phyloP scores from a whole-genome alignment of 2,888 invertebrate genomes.

The Agonum fuliginosum region DNA sequence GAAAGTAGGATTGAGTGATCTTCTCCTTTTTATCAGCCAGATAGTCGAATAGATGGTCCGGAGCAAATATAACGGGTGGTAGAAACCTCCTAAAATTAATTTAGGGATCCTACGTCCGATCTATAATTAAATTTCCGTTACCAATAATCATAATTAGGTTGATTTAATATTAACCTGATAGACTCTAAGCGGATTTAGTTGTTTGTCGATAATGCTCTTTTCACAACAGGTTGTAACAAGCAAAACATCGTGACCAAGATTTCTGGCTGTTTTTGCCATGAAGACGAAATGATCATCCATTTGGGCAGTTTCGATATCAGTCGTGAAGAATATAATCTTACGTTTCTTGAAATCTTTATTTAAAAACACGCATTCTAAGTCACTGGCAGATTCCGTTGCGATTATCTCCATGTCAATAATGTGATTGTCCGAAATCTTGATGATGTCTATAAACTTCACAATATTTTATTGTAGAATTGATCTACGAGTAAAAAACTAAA shows the following conservation, averaged over 20 bases:
- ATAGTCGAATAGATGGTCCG: background rate
- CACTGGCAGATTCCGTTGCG: too few relatives aligned
- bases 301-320: background rate
- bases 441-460: too few relatives aligned
- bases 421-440: too few relatives aligned
- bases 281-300: background rate
- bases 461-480: too few relatives aligned
- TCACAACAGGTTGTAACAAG: background rate
- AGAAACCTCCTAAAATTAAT: background rate
- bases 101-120: conserved; percentile 3
- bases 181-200: background rate
- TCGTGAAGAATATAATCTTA: background rate
- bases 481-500: too few relatives aligned
- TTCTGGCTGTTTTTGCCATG: conserved; percentile 1
- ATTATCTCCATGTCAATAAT: too few relatives aligned
- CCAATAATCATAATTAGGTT: background rate
- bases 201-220: background rate
- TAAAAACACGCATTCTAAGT: too few relatives aligned
- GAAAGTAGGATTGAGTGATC: background rate
- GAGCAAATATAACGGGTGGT: background rate
- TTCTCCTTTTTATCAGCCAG: background rate
- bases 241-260: background rate
- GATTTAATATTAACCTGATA: background rate
- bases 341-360: too few relatives aligned
- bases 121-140: background rate